phyloP scores from a whole-genome alignment of 2,888 invertebrate genomes.

The Cancer borealis region DNA sequence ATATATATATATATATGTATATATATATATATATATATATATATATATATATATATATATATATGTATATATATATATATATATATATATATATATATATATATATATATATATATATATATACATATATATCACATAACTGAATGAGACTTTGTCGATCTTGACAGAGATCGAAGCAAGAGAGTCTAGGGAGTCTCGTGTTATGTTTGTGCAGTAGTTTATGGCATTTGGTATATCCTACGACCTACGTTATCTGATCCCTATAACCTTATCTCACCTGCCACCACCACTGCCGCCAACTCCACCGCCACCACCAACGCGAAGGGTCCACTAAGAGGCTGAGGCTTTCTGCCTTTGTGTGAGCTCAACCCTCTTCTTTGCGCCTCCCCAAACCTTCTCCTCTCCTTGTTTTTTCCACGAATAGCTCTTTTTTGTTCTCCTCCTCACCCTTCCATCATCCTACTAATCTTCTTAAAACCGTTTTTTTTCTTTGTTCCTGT shows the following conservation, averaged over 20 bases:
- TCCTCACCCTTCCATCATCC: constrained; percentile 1
- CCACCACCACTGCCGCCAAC: background rate
- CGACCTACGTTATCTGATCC: background rate
- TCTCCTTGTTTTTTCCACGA: constrained; percentile 6
- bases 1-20: too few species aligned
- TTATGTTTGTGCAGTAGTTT: too few species aligned
- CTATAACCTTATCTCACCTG: background rate
- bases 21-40: too few species aligned
- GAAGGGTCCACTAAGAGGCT: background rate
- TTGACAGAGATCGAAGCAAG: too few species aligned
- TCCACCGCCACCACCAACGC: constrained; percentile 2
- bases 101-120: too few species aligned
- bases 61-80: too few species aligned
- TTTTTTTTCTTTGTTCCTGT: background rate
- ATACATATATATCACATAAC: too few species aligned
- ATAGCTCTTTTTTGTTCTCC: background rate
- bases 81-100: too few species aligned
- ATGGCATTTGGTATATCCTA: background rate
- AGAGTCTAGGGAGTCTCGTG: too few species aligned
- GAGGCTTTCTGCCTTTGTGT: background rate
- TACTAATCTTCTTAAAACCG: background rate
- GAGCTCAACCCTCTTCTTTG: background rate
- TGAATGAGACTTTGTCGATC: too few species aligned
- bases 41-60: too few species aligned
- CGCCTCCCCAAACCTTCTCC: background rate